These are phyloP conservation scores for Orussus abietinus DNA, from an alignment of 1,140 invertebrate genomes.

Conservation along the genomic window DNA sequence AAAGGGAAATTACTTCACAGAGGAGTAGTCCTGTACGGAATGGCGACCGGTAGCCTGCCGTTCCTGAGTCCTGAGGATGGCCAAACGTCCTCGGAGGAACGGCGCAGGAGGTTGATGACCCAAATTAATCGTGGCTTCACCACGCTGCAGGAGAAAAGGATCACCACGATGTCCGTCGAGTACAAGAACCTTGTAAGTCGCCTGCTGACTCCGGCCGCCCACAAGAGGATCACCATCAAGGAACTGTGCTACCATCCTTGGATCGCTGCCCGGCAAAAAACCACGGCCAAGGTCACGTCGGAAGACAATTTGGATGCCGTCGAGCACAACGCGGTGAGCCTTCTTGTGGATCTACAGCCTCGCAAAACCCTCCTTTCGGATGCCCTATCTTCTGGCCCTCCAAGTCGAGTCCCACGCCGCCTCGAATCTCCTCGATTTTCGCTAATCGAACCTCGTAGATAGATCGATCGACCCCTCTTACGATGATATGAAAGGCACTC, in stretches of 20 bases:
- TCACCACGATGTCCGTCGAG: conserved; percentile 19
- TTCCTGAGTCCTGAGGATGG: conserved; percentile 54
- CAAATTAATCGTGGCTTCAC: conserved; percentile 63
- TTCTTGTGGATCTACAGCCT: too few relatives aligned
- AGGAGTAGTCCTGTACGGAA: conserved; percentile 66
- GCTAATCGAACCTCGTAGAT: not conserved
- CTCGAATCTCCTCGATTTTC: not conserved
- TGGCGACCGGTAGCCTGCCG: conserved; percentile 65
- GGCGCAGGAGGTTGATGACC: conserved; percentile 58
- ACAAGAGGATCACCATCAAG: conserved; percentile 48
- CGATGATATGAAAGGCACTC: not conserved
- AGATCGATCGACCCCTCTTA: not conserved
- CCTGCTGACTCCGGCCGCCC: conserved; percentile 45
- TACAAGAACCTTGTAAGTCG: conserved; percentile 49
- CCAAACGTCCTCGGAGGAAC: conserved; percentile 53
- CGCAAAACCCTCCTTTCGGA: too few relatives aligned
- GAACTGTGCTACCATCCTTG: conserved; percentile 51
- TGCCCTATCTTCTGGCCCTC: too few relatives aligned
- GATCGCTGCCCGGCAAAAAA: conserved; percentile 27
- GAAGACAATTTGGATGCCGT: conserved; percentile 9
- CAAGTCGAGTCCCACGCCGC: not conserved
- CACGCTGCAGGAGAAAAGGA: conserved; percentile 41
- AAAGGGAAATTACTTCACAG: conserved; percentile 32
- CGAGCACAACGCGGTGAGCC: conserved; percentile 15
- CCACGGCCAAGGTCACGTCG: not conserved